These are phyloP conservation scores for Germaria angustata DNA, from an alignment of 2,888 invertebrate species.

Conservation along the genomic window DNA sequence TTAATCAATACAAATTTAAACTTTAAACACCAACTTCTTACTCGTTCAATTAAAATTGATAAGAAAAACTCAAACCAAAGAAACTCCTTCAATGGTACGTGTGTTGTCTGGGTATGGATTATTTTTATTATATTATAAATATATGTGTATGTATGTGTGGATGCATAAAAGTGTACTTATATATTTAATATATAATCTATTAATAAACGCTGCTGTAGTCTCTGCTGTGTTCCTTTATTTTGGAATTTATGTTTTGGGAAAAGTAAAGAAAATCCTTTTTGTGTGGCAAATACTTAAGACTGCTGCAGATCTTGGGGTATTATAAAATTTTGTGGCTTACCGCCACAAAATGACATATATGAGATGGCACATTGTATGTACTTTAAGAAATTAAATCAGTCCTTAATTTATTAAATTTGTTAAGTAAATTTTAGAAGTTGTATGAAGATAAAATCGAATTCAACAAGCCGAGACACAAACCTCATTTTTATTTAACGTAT, in stretches of 20 bases:
- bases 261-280: background rate
- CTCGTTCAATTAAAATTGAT: too few relatives aligned
- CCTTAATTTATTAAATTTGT: too few relatives aligned
- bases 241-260: background rate
- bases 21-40: too few relatives aligned
- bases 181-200: background rate
- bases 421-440: slow-evolving; percentile 23
- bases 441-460: too few relatives aligned
- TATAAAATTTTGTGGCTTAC: slow-evolving; percentile 4
- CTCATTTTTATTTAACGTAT: too few relatives aligned
- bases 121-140: background rate
- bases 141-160: background rate
- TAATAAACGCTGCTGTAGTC: background rate
- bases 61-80: too few relatives aligned
- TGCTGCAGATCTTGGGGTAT: background rate
- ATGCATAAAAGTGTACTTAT: too few relatives aligned
- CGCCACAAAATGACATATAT: slow-evolving; percentile 5
- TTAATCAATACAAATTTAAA: too few relatives aligned
- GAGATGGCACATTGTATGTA: background rate
- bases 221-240: background rate
- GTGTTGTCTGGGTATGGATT: background rate
- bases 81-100: too few relatives aligned
- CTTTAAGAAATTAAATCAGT: too few relatives aligned
- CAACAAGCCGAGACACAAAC: too few relatives aligned
- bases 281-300: slow-evolving; percentile 18